These are phyloP conservation scores for Taenioides sp. DNA, from an alignment of 2,797 vertebrate species.

Conservation along the genomic window DNA sequence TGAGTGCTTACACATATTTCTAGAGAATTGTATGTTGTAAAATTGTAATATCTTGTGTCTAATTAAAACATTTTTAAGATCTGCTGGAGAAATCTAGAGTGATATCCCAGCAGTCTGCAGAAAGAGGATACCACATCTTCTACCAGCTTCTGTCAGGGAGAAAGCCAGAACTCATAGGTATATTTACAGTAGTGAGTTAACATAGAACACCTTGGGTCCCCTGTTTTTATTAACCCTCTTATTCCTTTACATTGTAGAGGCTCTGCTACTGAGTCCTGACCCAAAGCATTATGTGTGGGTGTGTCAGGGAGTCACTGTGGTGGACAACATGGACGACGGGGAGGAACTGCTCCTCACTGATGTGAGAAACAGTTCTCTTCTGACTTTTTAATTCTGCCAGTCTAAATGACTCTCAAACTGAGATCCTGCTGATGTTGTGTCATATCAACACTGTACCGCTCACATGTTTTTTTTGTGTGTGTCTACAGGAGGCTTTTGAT, in stretches of 20 bases:
- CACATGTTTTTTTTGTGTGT: background rate
- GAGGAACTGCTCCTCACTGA: slow-evolving; percentile 72
- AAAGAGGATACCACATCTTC: slow-evolving; percentile 76
- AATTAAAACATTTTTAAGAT: slow-evolving; percentile 46
- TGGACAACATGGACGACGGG: slow-evolving; percentile 64
- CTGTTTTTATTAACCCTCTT: background rate
- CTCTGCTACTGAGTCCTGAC: slow-evolving; percentile 64
- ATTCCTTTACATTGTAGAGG: slow-evolving; percentile 52
- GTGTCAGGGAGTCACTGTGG: slow-evolving; percentile 66
- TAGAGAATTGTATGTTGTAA: slow-evolving; percentile 2
- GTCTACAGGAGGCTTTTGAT: slow-evolving; percentile 68
- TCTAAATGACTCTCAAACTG: background rate
- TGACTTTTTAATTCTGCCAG: background rate
- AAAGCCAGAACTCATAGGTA: slow-evolving; percentile 70
- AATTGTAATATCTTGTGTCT: slow-evolving; percentile 5
- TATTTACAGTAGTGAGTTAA: background rate
- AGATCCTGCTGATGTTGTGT: background rate
- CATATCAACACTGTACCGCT: slow-evolving; percentile 1
- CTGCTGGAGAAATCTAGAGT: slow-evolving; percentile 75
- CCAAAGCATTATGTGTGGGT: slow-evolving; percentile 66
- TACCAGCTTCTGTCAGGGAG: slow-evolving; percentile 78
- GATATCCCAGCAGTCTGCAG: slow-evolving; percentile 73
- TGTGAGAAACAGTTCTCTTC: slow-evolving; percentile 33
- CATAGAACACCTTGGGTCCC: background rate
- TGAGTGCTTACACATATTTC: slow-evolving; percentile 48